Percentiles rank a stretch among this genome's conserved stretches.
Conservation (phyloP, 2,113 vertebrate genomes). For the Poicephalus meyeri region DNA sequence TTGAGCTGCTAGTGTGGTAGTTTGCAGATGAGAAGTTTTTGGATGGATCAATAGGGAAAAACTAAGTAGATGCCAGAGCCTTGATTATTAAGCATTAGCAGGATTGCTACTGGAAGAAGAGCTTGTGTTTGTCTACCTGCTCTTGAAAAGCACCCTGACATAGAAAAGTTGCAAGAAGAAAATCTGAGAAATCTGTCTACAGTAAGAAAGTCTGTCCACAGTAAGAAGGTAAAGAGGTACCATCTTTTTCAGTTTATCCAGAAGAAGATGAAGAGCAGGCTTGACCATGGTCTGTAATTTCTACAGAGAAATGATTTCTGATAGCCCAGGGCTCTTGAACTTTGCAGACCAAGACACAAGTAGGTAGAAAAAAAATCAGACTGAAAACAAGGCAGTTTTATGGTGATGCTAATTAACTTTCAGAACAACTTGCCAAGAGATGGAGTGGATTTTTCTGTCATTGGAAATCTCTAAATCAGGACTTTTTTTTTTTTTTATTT, state of each 20-base stretch:
- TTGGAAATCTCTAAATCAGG: slow-evolving; percentile 1
- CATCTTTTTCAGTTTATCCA: background rate
- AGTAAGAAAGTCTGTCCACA: background rate
- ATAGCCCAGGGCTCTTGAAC: background rate
- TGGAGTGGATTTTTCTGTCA: slow-evolving; percentile 7
- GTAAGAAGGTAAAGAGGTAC: background rate
- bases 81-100: background rate
- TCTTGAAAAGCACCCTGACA: background rate
- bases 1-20: background rate
- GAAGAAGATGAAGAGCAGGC: background rate
- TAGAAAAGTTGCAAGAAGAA: background rate
- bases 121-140: background rate
- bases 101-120: background rate
- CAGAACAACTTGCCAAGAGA: slow-evolving; percentile 24
- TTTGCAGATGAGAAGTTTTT: background rate
- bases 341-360: background rate
- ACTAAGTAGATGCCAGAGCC: background rate
- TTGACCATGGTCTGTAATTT: background rate
- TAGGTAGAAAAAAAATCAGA: background rate
- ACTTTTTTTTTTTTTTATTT: background rate
- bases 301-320: background rate
- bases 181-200: background rate
- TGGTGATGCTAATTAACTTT: slow-evolving; percentile 1
- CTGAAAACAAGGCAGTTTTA: background rate
- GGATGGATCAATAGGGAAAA: background rate